phyloP scores from a whole-genome alignment of 2,113 vertebrate species.

The Collichthys lucidus region DNA sequence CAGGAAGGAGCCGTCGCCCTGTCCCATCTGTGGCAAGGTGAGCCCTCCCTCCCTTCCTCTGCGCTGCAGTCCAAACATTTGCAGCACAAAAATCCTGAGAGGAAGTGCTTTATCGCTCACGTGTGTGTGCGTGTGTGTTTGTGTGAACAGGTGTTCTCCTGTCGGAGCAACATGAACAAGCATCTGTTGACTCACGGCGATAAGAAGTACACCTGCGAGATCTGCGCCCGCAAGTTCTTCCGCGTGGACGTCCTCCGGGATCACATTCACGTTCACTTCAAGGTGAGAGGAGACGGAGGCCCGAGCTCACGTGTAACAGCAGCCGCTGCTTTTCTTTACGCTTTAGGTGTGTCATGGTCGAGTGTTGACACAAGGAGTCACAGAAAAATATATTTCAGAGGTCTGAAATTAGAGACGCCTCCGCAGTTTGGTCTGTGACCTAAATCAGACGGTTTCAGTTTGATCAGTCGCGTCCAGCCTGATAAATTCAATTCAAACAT shows the following conservation, averaged over 20 bases:
- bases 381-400: too few relatives aligned
- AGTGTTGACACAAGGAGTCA: too few relatives aligned
- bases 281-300: conserved; percentile 83
- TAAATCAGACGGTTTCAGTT: too few relatives aligned
- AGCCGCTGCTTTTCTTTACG: too few relatives aligned
- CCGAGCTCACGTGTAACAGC: not conserved
- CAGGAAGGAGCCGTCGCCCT: conserved; percentile 97
- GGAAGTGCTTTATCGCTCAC: not conserved
- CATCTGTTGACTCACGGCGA: conserved; percentile 97
- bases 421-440: too few relatives aligned
- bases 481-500: too few relatives aligned
- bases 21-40: conserved; percentile 97
- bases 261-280: conserved; percentile 99
- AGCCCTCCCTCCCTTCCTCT: not conserved
- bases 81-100: not conserved
- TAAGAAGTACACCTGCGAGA: conserved; percentile 99
- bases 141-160: conserved; percentile 93
- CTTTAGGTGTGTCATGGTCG: too few relatives aligned
- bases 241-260: conserved; percentile 97
- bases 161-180: conserved; percentile 99
- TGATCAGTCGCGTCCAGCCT: too few relatives aligned
- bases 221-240: conserved; percentile 98
- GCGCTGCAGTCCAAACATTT: not conserved
- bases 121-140: not conserved
- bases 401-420: too few relatives aligned